These are phyloP conservation scores for Theretra japonica DNA, from an alignment of 2,888 invertebrate species.

Conservation along the genomic window DNA sequence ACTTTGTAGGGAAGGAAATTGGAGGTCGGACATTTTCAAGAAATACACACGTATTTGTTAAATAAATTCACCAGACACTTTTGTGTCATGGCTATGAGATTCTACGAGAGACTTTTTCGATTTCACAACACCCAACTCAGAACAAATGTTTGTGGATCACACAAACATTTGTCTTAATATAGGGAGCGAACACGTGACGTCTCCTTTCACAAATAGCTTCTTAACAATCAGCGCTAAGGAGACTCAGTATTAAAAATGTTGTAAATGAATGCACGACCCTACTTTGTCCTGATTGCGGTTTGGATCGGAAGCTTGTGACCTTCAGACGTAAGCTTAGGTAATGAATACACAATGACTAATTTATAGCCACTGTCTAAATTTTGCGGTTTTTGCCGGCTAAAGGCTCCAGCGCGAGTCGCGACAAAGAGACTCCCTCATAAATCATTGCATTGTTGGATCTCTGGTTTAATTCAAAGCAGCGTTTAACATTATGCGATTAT, in stretches of 20 bases:
- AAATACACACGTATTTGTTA: no score
- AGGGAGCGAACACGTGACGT: no score
- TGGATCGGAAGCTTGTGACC: not conserved
- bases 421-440: conserved; percentile 8
- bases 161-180: no score
- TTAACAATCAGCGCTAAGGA: no score
- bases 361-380: conserved; percentile 4
- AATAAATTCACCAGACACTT: no score
- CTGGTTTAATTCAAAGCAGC: not conserved
- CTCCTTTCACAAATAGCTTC: no score
- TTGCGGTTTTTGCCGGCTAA: conserved; percentile 1
- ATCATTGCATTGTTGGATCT: conserved; percentile 11
- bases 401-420: not conserved
- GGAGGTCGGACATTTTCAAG: not conserved
- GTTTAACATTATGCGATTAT: not conserved
- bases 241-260: not conserved
- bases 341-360: conserved; percentile 27
- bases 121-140: no score
- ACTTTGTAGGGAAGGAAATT: conserved; percentile 8
- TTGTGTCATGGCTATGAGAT: no score
- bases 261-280: not conserved
- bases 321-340: conserved; percentile 19
- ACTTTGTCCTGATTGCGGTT: not conserved
- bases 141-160: no score
- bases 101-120: no score